Percentiles rank a stretch among this genome's conserved stretches.
Conservation (phyloP, 2,888 invertebrate genomes). For the Philereme transversata region DNA sequence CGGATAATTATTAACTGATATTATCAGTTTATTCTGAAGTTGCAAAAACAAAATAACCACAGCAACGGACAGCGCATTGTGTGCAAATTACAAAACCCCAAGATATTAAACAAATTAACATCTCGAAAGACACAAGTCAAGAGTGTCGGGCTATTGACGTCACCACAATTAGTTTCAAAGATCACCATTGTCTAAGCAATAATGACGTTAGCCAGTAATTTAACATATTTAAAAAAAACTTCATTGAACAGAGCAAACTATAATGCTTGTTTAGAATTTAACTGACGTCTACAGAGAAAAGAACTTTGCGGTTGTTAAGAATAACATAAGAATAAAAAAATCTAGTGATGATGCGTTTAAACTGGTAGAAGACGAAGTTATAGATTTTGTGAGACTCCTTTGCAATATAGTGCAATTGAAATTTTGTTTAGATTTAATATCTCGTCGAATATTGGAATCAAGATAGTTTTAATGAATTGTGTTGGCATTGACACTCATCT, state of each 20-base stretch:
- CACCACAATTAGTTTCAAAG: conserved; percentile 50
- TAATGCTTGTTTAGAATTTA: conserved; percentile 8
- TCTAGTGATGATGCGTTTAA: background rate
- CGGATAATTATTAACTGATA: no score
- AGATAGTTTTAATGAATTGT: no score
- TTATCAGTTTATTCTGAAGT: no score
- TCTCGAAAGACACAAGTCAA: conserved; percentile 34
- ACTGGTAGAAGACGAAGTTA: background rate
- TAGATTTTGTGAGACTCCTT: no score
- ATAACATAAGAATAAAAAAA: background rate
- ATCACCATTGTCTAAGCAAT: conserved; percentile 46
- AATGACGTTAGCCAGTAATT: conserved; percentile 27
- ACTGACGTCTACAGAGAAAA: background rate
- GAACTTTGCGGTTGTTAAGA: background rate
- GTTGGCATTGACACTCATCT: no score
- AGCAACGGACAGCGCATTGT: conserved; percentile 1
- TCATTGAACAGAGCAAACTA: conserved; percentile 12
- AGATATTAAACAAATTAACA: conserved; percentile 28
- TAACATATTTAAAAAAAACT: conserved; percentile 17
- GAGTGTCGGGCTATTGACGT: conserved; percentile 54
- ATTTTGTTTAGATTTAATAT: no score
- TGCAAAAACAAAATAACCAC: no score
- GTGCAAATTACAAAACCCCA: conserved; percentile 8
- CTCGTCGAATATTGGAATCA: no score
- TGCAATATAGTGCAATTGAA: no score